phyloP scores from a whole-genome alignment of 1,140 invertebrate species.

The Luehdorfia chinensis region DNA sequence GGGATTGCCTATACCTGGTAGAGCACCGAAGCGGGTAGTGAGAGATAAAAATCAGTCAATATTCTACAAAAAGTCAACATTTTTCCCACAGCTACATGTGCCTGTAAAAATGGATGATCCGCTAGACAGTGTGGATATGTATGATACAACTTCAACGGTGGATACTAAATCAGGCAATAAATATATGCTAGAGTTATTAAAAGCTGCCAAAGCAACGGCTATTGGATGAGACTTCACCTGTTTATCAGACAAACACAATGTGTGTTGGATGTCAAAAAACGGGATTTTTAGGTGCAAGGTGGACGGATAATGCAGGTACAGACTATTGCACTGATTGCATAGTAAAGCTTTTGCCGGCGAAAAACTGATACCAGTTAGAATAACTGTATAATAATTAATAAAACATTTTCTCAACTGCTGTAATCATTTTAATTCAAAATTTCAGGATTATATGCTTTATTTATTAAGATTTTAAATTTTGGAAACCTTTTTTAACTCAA shows the following conservation, averaged over 20 bases:
- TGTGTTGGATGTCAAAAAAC: conserved; percentile 64
- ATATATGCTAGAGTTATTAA: conserved; percentile 53
- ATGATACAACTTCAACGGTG: conserved; percentile 32
- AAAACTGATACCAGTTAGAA: conserved; percentile 52
- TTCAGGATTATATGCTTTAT: too few species aligned
- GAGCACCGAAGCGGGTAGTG: conserved; percentile 79
- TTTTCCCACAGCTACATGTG: conserved; percentile 86
- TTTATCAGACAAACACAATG: conserved; percentile 57
- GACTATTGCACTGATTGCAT: conserved; percentile 70
- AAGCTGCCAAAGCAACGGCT: conserved; percentile 54
- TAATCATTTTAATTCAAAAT: too few species aligned
- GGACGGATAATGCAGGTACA: conserved; percentile 67
- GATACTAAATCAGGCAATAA: conserved; percentile 47
- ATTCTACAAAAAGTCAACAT: conserved; percentile 82
- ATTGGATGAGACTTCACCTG: conserved; percentile 58
- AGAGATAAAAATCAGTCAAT: conserved; percentile 43
- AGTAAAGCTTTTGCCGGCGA: conserved; percentile 57
- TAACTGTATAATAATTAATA: conserved; percentile 20
- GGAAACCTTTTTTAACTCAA: too few species aligned
- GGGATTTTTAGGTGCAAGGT: conserved; percentile 61
- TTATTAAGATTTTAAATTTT: too few species aligned
- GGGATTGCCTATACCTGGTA: conserved; percentile 91
- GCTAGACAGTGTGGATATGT: conserved; percentile 42
- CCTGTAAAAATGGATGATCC: conserved; percentile 78
- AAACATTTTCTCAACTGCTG: too few species aligned